These are phyloP conservation scores for Drosophila novamexicana DNA, from an alignment of 1,140 invertebrate species.

Conservation along the genomic window DNA sequence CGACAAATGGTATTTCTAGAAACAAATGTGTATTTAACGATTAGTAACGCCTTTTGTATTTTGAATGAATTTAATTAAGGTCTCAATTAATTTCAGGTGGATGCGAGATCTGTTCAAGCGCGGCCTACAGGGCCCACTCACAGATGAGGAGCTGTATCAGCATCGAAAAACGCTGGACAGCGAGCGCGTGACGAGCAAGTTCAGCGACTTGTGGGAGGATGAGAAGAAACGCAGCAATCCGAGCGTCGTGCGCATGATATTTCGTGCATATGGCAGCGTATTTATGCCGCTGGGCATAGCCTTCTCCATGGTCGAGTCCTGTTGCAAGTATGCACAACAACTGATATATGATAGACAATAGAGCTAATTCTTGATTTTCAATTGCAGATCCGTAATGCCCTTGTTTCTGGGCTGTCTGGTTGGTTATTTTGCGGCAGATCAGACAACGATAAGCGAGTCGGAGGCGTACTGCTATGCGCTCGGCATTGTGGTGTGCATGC, in stretches of 20 bases:
- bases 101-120: slow-evolving; percentile 84
- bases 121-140: slow-evolving; percentile 84
- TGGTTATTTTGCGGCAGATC: slow-evolving; percentile 87
- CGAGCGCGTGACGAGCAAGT: slow-evolving; percentile 71
- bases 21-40: background rate
- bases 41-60: background rate
- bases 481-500: slow-evolving; percentile 89
- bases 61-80: background rate
- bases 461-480: slow-evolving; percentile 89
- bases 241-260: slow-evolving; percentile 85
- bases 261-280: slow-evolving; percentile 85
- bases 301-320: slow-evolving; percentile 85
- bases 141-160: slow-evolving; percentile 85
- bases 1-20: background rate
- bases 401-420: slow-evolving; percentile 89
- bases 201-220: slow-evolving; percentile 74
- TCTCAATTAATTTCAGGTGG: slow-evolving; percentile 75
- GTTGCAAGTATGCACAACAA: slow-evolving; percentile 84
- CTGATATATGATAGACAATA: background rate
- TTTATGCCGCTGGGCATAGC: slow-evolving; percentile 85
- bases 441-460: slow-evolving; percentile 83
- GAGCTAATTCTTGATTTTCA: background rate
- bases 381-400: slow-evolving; percentile 89
- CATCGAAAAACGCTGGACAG: slow-evolving; percentile 71
- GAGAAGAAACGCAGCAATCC: slow-evolving; percentile 83